These are phyloP conservation scores for Psilopogon haemacephalus DNA, from an alignment of 2,113 vertebrate species.

Conservation along the genomic window DNA sequence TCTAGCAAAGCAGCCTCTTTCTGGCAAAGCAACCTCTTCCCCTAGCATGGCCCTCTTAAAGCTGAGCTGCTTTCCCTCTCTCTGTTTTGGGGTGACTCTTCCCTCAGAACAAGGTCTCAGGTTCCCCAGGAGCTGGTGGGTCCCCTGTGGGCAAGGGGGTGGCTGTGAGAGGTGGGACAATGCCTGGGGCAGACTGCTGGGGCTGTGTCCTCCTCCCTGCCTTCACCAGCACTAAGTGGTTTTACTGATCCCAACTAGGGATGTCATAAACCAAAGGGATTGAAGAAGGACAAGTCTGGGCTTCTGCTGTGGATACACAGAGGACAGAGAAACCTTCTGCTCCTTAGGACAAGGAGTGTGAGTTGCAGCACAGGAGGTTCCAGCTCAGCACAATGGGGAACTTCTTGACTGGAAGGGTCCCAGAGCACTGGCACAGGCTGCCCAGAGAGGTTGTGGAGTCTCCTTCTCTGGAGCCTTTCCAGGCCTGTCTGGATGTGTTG, in stretches of 20 bases:
- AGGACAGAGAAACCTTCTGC: not conserved
- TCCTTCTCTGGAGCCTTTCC: too few species aligned
- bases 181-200: not conserved
- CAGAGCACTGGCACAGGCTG: too few species aligned
- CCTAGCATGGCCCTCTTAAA: not conserved
- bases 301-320: not conserved
- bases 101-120: too few species aligned
- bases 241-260: not conserved
- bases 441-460: too few species aligned
- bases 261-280: not conserved
- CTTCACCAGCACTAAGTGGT: not conserved
- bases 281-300: too few species aligned
- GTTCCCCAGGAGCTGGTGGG: not conserved
- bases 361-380: too few species aligned
- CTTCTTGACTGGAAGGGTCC: too few species aligned
- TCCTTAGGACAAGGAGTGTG: too few species aligned
- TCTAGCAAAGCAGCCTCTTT: not conserved
- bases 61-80: not conserved
- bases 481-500: too few species aligned
- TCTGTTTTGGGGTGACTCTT: not conserved
- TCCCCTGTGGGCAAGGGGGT: too few species aligned
- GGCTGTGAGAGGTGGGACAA: not conserved
- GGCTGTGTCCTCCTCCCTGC: not conserved
- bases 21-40: not conserved
- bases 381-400: too few species aligned